These are phyloP conservation scores for Sternarchorhynchus goeldii DNA, from an alignment of 2,797 vertebrate genomes.

Conservation along the genomic window DNA sequence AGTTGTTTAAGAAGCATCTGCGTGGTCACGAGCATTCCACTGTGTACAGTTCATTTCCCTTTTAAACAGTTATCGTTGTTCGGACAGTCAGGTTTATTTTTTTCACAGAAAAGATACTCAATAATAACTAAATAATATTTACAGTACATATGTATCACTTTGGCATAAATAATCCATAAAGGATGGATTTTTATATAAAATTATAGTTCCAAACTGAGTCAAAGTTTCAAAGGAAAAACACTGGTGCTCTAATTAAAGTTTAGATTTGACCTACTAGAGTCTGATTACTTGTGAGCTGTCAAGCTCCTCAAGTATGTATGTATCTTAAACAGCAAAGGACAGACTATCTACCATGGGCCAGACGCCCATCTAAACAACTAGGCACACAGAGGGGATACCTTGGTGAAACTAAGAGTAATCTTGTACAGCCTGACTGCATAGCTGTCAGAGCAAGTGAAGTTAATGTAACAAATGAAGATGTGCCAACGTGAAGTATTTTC, in stretches of 20 bases:
- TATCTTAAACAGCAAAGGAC: conserved; percentile 17
- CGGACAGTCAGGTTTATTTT: too few relatives aligned
- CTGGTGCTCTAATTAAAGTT: background rate
- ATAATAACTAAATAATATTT: background rate
- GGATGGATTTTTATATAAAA: background rate
- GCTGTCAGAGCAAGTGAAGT: background rate
- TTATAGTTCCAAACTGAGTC: background rate
- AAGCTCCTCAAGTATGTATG: background rate
- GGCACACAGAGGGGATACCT: conserved; percentile 1
- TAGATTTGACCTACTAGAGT: background rate
- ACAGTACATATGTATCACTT: too few relatives aligned
- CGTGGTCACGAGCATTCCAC: too few relatives aligned
- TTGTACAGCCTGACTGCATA: background rate
- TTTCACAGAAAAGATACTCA: background rate
- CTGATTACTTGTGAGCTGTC: background rate
- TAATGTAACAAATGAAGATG: background rate
- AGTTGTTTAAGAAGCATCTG: background rate
- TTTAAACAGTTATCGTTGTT: too few relatives aligned
- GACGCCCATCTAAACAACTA: conserved; percentile 17
- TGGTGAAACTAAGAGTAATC: background rate
- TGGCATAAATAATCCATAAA: too few relatives aligned
- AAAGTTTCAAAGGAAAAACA: background rate
- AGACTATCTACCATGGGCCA: conserved; percentile 6
- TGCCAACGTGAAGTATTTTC: background rate
- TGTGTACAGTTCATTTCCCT: too few relatives aligned